Conservation (phyloP, 1,140 invertebrate species). For the Micrasema minimum region DNA sequence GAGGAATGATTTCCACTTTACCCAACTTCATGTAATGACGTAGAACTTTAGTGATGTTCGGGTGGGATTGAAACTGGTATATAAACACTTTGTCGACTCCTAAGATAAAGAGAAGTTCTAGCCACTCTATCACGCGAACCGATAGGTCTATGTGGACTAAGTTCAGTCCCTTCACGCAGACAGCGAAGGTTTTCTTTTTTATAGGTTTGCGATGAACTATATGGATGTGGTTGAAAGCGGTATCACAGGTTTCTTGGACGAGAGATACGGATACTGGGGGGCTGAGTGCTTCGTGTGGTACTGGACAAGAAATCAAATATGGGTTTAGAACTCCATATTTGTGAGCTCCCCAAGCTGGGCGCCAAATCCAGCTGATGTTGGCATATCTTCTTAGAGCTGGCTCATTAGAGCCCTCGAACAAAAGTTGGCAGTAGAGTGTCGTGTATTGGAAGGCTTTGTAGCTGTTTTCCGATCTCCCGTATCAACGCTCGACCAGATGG, state of each 20-base stretch:
- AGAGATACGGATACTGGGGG: constrained; percentile 86
- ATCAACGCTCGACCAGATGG: no score
- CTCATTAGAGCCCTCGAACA: constrained; percentile 85
- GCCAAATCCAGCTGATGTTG: constrained; percentile 94
- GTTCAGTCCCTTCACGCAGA: constrained; percentile 93
- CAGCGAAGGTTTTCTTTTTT: constrained; percentile 84
- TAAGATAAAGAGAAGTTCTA: constrained; percentile 85
- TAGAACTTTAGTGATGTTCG: constrained; percentile 89
- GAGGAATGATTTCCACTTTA: constrained; percentile 82
- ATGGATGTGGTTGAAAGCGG: constrained; percentile 83
- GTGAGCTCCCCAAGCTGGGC: constrained; percentile 93
- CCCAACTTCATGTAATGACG: constrained; percentile 81
- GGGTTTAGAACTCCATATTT: constrained; percentile 91
- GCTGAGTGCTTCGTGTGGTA: constrained; percentile 75
- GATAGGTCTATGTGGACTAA: constrained; percentile 91
- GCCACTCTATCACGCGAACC: constrained; percentile 92
- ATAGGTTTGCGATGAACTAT: constrained; percentile 82
- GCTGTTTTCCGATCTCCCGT: no score
- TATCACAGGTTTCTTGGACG: constrained; percentile 85
- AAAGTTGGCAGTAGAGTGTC: constrained; percentile 90
- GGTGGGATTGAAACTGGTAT: constrained; percentile 90
- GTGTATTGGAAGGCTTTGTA: no score
- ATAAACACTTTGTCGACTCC: constrained; percentile 94
- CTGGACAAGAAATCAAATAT: constrained; percentile 87
- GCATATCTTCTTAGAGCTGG: constrained; percentile 81